These are phyloP conservation scores for Calliopsis andreniformis DNA, from an alignment of 1,140 invertebrate genomes.

Conservation along the genomic window DNA sequence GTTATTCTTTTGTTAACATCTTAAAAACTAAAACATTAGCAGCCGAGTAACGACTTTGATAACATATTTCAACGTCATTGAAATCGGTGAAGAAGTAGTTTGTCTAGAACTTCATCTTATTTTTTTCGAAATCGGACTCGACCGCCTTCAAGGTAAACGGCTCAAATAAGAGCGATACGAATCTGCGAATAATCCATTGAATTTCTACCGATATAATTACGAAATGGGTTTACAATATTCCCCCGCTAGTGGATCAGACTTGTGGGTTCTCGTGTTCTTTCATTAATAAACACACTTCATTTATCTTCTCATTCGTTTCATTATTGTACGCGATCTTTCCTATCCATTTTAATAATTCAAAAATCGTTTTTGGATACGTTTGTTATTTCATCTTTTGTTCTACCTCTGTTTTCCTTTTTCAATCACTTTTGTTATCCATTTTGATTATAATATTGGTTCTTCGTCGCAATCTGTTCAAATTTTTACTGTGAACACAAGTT, in stretches of 20 bases:
- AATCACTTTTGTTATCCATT: too few species aligned
- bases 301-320: not conserved
- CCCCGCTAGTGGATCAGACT: slow-evolving; percentile 9
- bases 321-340: not conserved
- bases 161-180: slow-evolving; percentile 8
- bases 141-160: not conserved
- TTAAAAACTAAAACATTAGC: too few species aligned
- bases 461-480: too few species aligned
- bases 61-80: too few species aligned
- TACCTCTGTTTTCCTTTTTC: too few species aligned
- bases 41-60: too few species aligned
- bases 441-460: too few species aligned
- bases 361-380: too few species aligned
- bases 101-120: not conserved
- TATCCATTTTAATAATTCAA: too few species aligned
- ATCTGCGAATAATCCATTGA: not conserved
- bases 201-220: slow-evolving; percentile 21
- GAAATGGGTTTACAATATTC: slow-evolving; percentile 29
- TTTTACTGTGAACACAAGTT: too few species aligned
- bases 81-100: too few species aligned
- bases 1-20: too few species aligned
- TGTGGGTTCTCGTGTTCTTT: slow-evolving; percentile 20
- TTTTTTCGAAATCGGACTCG: not conserved
- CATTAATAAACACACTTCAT: slow-evolving; percentile 22
- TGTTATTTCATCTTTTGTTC: not conserved